A percentile compares a stretch with the other conserved stretches of the same genome.
phyloP scores from a whole-genome alignment of 2,797 vertebrate species.

The Xerus rutilus region DNA sequence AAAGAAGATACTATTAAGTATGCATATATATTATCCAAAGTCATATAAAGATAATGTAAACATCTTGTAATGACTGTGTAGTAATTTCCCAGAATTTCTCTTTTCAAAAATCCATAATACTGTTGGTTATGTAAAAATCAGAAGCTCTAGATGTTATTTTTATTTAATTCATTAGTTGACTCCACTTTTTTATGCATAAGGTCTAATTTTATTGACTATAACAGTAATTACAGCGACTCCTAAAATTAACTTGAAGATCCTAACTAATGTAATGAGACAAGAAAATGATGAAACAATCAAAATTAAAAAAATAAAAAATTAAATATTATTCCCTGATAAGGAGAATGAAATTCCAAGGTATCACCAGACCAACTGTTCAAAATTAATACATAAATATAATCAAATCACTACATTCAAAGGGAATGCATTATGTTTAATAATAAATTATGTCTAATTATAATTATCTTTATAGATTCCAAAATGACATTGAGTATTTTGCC shows the following conservation, averaged over 20 bases:
- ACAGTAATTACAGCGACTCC: background rate
- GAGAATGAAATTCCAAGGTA: background rate
- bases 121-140: background rate
- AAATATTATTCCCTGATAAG: background rate
- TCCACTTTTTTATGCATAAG: background rate
- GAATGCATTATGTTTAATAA: background rate
- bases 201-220: constrained; percentile 11
- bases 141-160: background rate
- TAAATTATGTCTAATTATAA: background rate
- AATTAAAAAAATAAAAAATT: background rate
- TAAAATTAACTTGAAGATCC: background rate
- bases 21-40: background rate
- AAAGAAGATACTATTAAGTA: background rate
- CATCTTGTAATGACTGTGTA: background rate
- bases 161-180: background rate
- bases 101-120: background rate
- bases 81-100: background rate
- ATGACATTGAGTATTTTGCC: background rate
- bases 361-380: background rate
- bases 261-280: background rate
- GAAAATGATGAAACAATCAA: background rate
- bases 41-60: background rate
- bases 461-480: background rate
- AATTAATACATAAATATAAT: constrained; percentile 12
- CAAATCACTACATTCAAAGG: background rate